Base-by-base conservation (phyloP, 64 coral and sea anemone species). In the Cladopsammia gracilis region DNA sequence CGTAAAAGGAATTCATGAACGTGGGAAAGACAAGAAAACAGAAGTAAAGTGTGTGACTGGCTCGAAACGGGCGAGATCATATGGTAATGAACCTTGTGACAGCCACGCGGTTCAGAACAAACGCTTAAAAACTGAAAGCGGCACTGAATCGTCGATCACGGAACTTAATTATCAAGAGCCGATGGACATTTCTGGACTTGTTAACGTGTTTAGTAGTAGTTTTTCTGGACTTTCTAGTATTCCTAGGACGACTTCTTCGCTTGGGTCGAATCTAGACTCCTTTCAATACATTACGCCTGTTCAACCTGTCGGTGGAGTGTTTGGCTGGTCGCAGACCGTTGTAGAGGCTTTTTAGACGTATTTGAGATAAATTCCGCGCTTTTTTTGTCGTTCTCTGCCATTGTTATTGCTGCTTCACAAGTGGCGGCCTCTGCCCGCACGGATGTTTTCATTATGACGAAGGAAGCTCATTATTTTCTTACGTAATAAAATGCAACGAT, bases 21-120 rank as follows among this genome's bases (percentile, higher is more conserved):
- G 60, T 75, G 46, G 42, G 18, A 83, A 58, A 73, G 71, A 77
- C 23, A 93, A 79, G 69, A 70, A 91, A 82, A 34, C 75, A 25
- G 77, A 78, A 23, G 85, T 71, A 34, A 89, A 92, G 61, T 59
- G 48, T 81, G 84, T 93, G n/a, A 87, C 92, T 45, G 82, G 90
- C 64, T 89, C 76, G 70, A 98, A 98, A 98, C 96, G 96, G 43
- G 75, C 88, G 10, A 64, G 91, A 75, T 86, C 91, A 62, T 77
- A 94, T 98, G 96, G 67, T 64, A 98, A 98, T 98, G 92, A 98
- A 80, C 82, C 92, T 89, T 94, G 96, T 98, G 96, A 98, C 52
- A 82, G 94, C 78, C 96, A 98, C 93, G 96, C 78, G 96, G 96
- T 98, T 76, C 74, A 80, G 53, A 82, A 85, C 75, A 98, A 98